phyloP scores from a whole-genome alignment of 2,113 vertebrate genomes.

The Crypturellus undulatus region DNA sequence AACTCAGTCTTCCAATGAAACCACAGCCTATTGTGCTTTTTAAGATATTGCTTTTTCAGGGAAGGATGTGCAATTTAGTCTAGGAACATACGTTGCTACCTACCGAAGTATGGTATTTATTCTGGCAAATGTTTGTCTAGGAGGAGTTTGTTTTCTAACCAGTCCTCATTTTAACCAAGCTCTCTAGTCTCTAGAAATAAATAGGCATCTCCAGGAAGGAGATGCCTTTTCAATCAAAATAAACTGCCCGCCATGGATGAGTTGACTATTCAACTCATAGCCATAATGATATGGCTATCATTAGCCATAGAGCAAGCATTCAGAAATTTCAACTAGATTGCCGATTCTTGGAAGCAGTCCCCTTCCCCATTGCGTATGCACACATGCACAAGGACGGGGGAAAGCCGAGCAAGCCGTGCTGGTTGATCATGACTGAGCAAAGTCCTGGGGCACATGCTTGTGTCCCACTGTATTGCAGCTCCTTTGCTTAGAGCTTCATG shows the following conservation, averaged over 20 bases:
- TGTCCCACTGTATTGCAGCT: neutral
- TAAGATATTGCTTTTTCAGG: neutral
- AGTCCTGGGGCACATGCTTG: neutral
- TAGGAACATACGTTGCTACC: neutral
- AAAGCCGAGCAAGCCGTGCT: rapidly evolving
- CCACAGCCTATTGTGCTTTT: neutral
- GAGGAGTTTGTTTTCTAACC: neutral
- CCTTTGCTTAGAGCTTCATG: neutral
- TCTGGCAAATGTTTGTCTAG: neutral
- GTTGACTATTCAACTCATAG: neutral
- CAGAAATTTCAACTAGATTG: neutral
- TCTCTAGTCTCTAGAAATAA: neutral
- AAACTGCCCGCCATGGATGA: neutral
- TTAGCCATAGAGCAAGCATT: neutral
- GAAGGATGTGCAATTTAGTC: neutral
- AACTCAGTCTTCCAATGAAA: neutral
- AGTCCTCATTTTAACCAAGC: neutral
- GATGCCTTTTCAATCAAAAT: neutral
- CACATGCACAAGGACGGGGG: neutral
- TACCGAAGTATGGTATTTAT: neutral
- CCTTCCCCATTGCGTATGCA: neutral
- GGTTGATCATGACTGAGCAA: neutral
- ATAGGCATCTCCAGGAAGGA: neutral
- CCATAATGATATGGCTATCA: too few species aligned
- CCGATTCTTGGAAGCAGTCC: neutral